Evolutionary conservation across 2,888 invertebrate genomes (phyloP), one percentile per base, ranked within the genome.

Genomic region (Thumatha senex): DNA sequence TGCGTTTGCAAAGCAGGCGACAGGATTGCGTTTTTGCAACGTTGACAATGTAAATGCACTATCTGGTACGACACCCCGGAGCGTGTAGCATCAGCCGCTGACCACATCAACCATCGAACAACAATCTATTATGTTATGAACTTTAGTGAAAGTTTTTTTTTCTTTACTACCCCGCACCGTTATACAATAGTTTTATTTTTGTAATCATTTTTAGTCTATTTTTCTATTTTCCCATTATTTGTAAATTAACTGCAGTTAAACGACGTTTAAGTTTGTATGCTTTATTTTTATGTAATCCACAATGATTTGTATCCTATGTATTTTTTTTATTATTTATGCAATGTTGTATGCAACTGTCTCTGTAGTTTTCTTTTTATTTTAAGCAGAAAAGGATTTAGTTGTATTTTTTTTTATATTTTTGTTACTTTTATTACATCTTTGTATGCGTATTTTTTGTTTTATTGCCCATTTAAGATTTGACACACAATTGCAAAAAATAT

Each of bases 61-160:
- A 98, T 98, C 98, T 98, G 98, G 98, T 98, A 98, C 98, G 97
- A 97, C 97, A 97, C 95, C 94, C 96, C 95, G 94, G 93, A 89
- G 92, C 91, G 93, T 92, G 79, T 83, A 78, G 79, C 90, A 74
- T 79, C 89, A 48, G 88, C 72, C 84, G 81, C 84, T 75, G 84
- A 67, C 71, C 70, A 80, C 77, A 65, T 70, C 57, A 54, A 48
- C 13, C 50, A 69, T 73, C 74, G 75, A 76, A 74, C 71, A 65
- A 62, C 72, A 78, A 69, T 77, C 74, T 64, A 59, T n/a, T n/a
- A n/a, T n/a, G 51, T 74, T 75, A 83, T 58, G 80, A 84, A 87
- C 86, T 84, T 55, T 81, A 85, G 82, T 86, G 83, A 73, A 61
- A 43, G 54, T 58, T 52, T 52, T 18, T 48, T 41, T 48, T 52